Percentiles rank a stretch among this genome's conserved stretches.
These are phyloP conservation scores for Stegostoma tigrinum DNA, from an alignment of 2,113 vertebrate genomes.

Conservation along the genomic window DNA sequence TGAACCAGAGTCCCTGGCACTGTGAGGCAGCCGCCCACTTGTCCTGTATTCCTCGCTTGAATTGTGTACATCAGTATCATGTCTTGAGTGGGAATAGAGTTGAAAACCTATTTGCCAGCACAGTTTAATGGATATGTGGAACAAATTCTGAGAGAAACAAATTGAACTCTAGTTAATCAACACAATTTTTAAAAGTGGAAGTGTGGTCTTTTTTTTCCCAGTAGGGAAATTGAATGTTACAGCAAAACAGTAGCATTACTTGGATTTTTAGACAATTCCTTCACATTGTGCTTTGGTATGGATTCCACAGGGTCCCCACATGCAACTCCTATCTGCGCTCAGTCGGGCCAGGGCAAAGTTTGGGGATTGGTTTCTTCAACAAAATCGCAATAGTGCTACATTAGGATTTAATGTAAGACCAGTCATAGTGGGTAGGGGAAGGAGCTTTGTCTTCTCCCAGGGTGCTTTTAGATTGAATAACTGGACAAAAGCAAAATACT, in stretches of 20 bases:
- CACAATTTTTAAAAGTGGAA: not conserved
- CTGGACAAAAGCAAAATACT: not conserved
- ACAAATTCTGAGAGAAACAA: not conserved
- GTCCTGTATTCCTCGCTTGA: not conserved
- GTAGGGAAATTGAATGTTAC: not conserved
- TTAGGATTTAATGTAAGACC: not conserved
- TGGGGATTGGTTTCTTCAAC: not conserved
- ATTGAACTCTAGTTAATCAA: not conserved
- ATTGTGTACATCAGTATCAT: not conserved
- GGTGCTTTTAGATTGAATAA: not conserved
- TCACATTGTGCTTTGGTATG: too few species aligned
- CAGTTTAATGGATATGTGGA: not conserved
- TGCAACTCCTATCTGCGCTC: too few species aligned
- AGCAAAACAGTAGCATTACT: not conserved
- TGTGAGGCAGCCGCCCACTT: not conserved
- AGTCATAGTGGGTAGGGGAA: not conserved
- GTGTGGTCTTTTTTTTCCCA: not conserved
- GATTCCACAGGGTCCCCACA: too few species aligned
- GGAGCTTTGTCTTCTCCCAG: not conserved
- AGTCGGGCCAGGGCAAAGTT: too few species aligned
- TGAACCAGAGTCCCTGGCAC: too few species aligned
- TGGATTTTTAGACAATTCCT: not conserved
- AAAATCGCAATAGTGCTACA: not conserved
- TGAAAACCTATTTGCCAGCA: not conserved
- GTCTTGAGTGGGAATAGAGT: not conserved